Percentiles rank a stretch among this genome's conserved stretches.
Conservation (phyloP, 2,888 invertebrate genomes). For the Acleris holmiana region DNA sequence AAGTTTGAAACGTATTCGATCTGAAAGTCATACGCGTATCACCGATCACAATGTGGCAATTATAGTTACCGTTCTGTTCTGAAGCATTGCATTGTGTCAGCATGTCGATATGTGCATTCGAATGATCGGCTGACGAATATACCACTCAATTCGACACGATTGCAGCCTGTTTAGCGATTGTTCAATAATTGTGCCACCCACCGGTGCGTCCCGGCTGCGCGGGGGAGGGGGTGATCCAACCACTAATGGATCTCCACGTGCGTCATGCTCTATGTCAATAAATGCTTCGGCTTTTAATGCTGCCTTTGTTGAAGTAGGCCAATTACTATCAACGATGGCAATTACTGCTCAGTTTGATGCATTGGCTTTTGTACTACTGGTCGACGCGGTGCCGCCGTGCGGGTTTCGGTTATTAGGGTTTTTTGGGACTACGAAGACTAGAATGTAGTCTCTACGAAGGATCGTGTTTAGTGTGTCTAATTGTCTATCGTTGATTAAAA, state of each 20-base stretch:
- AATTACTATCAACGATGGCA: slow-evolving; percentile 64
- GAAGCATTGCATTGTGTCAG: slow-evolving; percentile 12
- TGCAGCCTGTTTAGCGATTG: slow-evolving; percentile 34
- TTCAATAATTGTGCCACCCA: slow-evolving; percentile 25
- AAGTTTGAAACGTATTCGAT: no score
- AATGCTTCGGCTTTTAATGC: slow-evolving; percentile 67
- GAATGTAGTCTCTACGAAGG: neutral
- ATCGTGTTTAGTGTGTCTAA: no score
- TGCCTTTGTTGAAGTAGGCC: slow-evolving; percentile 69
- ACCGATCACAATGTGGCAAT: neutral
- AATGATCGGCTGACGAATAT: slow-evolving; percentile 32
- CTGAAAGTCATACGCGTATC: no score
- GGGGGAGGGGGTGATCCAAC: slow-evolving; percentile 41
- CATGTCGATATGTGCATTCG: slow-evolving; percentile 21
- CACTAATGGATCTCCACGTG: slow-evolving; percentile 68
- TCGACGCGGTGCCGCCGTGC: slow-evolving; percentile 28
- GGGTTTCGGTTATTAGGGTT: slow-evolving; percentile 11
- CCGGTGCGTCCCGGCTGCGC: slow-evolving; percentile 10
- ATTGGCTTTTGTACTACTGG: slow-evolving; percentile 43
- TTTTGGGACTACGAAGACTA: slow-evolving; percentile 6
- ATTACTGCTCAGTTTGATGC: slow-evolving; percentile 52
- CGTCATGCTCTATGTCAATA: slow-evolving; percentile 71
- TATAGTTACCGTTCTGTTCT: neutral
- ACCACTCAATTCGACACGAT: slow-evolving; percentile 30
- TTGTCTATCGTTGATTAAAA: no score